phyloP scores from a whole-genome alignment of 2,113 vertebrate species.

The Chaenocephalus aceratus region DNA sequence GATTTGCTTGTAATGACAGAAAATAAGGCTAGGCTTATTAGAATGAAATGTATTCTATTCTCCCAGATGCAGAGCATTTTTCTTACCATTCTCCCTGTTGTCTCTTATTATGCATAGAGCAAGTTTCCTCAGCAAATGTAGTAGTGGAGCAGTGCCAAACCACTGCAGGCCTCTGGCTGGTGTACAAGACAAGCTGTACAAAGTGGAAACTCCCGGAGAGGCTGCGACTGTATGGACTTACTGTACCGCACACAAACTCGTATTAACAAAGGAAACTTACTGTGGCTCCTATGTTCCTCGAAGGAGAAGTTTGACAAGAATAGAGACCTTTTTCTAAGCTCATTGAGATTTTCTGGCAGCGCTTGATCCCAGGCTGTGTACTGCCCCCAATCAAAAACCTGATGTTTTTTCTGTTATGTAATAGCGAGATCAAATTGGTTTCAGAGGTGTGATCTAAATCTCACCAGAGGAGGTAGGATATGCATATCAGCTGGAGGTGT shows the following conservation, averaged over 20 bases:
- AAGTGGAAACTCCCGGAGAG: conserved; percentile 32
- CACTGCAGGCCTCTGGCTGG: conserved; percentile 48
- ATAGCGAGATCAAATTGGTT: background rate
- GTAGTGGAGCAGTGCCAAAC: conserved; percentile 41
- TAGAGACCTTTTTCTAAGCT: background rate
- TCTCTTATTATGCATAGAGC: conserved; percentile 40
- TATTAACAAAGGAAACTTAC: conserved; percentile 34
- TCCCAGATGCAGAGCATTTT: background rate
- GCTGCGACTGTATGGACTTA: conserved; percentile 10
- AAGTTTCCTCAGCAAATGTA: conserved; percentile 33
- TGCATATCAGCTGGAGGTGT: background rate
- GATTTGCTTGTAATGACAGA: background rate
- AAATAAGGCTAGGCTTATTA: background rate
- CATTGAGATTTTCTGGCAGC: conserved; percentile 6
- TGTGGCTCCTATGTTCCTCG: background rate
- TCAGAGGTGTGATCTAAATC: background rate
- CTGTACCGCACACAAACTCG: conserved; percentile 45
- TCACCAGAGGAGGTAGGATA: background rate
- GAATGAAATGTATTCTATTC: conserved; percentile 10
- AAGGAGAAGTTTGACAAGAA: background rate
- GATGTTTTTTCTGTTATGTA: conserved; percentile 2
- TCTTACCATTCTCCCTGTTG: background rate
- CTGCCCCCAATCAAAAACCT: conserved; percentile 9
- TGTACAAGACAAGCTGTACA: conserved; percentile 28
- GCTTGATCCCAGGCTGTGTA: background rate